phyloP scores from a whole-genome alignment of 53 echinoderm and acorn worm species.

The Antedon mediterranea region DNA sequence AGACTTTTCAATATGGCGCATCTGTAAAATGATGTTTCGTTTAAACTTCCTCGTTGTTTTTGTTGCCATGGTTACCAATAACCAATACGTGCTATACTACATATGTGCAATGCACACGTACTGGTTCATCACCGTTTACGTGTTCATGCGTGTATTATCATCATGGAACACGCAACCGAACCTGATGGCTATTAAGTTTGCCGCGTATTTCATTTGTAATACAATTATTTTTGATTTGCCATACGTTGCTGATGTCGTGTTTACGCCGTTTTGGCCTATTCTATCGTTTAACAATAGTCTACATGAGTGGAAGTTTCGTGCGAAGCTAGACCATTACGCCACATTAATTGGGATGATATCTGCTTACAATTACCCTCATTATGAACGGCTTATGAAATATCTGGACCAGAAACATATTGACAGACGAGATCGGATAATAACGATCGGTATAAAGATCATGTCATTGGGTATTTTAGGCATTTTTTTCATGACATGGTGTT shows the following conservation, averaged over 20 bases:
- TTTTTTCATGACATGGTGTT: conserved; percentile 30
- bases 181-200: conserved; percentile 53
- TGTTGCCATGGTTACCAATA: conserved; percentile 39
- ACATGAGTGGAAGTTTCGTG: conserved; percentile 67
- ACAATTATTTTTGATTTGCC: conserved; percentile 49
- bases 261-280: conserved; percentile 46
- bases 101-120: conserved; percentile 91
- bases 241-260: conserved; percentile 12
- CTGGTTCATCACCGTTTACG: conserved; percentile 64
- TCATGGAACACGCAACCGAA: conserved; percentile 49
- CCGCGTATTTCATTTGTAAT: conserved; percentile 46
- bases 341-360: conserved; percentile 63
- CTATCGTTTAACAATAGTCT: conserved; percentile 38
- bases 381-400: conserved; percentile 53
- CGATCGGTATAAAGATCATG: conserved; percentile 50
- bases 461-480: conserved; percentile 21
- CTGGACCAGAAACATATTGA: conserved; percentile 49
- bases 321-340: conserved; percentile 63
- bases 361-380: conserved; percentile 75
- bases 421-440: conserved; percentile 19
- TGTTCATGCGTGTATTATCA: conserved; percentile 44
- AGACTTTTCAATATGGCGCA: conserved; percentile 59
- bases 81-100: conserved; percentile 74
- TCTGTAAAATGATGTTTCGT: conserved; percentile 73
- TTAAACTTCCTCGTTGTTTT: conserved; percentile 63